Evolutionary conservation across 2,888 invertebrate species (phyloP), one percentile per base, ranked within the genome.

Genomic region (Tipula helvola): DNA sequence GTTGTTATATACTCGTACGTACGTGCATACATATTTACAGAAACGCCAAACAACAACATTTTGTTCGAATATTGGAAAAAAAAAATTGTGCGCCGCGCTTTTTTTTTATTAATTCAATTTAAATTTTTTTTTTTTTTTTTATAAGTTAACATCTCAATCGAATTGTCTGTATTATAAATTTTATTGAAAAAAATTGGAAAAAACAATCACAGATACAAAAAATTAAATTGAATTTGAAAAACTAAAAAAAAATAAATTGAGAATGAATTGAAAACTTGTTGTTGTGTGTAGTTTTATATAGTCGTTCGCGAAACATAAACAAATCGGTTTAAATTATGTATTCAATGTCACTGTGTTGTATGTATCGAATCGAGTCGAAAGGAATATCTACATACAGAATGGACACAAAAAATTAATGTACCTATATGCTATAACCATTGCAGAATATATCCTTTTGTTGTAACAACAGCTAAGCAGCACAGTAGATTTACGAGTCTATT

Each of bases 61-160:
- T 71, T 71, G 71, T 12, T 28, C 71, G 28, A 71, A 71, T 71
- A 71, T 71, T 28, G 52, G 52, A n/a, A 71, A 71, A 71, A 71
- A 71, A 71, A 71, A 71, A 71, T 18, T 71, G 28, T 71, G 71
- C 71, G 71, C 71, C 71, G 28, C 71, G 71, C 18, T 71, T 71
- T 71, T 71, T 71, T 71, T 71, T 71, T 71, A 28, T 71, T 71
- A 71, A 71, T 71, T 71, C 71, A 71, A 71, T 71, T 71, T 71
- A 71, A 71, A 71, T 71, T 71, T 71, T 71, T 71, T 39, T 57
- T 57, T 57, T 57, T 57, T 71, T 71, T 71, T 28, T 28, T 71
- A 71, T 71, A 71, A 71, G 71, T 71, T 71, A 71, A 71, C 71
- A 71, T 71, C 71, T 71, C 71, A 71, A 71, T 71, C 71, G 71